Percentiles rank a stretch among this genome's conserved stretches.
Conservation (phyloP, 2,113 vertebrate genomes). For the Nannobrachium achirus region DNA sequence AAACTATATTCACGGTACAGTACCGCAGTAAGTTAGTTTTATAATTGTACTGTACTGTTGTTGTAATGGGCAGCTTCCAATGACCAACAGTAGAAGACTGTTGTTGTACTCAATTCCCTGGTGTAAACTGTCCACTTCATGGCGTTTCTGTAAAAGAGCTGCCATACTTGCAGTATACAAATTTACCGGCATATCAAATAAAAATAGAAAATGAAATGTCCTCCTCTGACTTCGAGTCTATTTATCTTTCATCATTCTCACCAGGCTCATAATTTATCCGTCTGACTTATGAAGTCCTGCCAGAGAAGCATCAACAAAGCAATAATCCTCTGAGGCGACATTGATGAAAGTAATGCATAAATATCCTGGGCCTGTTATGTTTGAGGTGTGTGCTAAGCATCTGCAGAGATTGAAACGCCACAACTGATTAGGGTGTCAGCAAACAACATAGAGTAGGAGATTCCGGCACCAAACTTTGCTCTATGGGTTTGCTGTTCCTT, state of each 20-base stretch:
- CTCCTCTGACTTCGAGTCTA: constrained; percentile 9
- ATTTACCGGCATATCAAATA: background rate
- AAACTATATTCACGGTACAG: no score
- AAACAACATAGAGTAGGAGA: background rate
- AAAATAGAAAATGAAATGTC: constrained; percentile 15
- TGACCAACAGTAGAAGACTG: no score
- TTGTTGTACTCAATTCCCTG: no score
- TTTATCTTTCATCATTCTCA: constrained; percentile 25
- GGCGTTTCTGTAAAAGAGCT: no score
- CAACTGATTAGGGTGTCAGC: constrained; percentile 18
- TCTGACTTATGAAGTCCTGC: constrained; percentile 41
- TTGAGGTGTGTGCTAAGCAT: constrained; percentile 32
- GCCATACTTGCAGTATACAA: no score
- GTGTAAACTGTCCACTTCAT: no score
- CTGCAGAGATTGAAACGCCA: constrained; percentile 39
- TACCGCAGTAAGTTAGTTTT: no score
- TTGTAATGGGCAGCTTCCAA: no score
- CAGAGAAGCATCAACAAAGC: constrained; percentile 38
- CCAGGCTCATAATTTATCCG: constrained; percentile 10
- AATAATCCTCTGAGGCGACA: constrained; percentile 33
- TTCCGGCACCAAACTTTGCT: constrained; percentile 19
- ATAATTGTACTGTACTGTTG: no score
- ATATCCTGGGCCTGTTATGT: constrained; percentile 21
- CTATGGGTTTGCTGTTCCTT: constrained; percentile 4
- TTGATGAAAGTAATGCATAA: constrained; percentile 49